These are phyloP conservation scores for Rhizoglyphus robini DNA, from an alignment of 1,140 invertebrate genomes.

Conservation along the genomic window DNA sequence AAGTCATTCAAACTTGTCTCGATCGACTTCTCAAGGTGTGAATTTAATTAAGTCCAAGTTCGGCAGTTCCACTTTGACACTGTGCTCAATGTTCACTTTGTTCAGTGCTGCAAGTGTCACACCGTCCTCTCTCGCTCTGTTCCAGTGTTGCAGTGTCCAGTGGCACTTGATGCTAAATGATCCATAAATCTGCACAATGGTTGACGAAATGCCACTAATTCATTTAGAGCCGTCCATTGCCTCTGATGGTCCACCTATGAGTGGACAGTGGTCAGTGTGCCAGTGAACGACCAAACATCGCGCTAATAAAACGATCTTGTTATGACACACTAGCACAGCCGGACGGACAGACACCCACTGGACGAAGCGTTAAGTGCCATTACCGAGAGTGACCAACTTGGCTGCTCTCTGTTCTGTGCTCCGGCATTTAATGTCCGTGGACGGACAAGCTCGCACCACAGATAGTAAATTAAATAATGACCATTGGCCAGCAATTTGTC, in stretches of 20 bases:
- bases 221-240: not conserved
- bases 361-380: not conserved
- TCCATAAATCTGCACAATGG: slow-evolving; percentile 6
- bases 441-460: too few relatives aligned
- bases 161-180: slow-evolving; percentile 11
- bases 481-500: too few relatives aligned
- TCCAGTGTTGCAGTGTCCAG: not conserved
- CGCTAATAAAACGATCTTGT: not conserved
- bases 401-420: too few relatives aligned
- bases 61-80: too few relatives aligned
- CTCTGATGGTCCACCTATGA: not conserved
- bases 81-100: too few relatives aligned
- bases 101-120: too few relatives aligned
- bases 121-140: too few relatives aligned
- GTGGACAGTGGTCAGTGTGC: not conserved
- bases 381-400: too few relatives aligned
- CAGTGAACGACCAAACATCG: not conserved
- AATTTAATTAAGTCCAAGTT: not conserved
- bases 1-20: too few relatives aligned
- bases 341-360: not conserved
- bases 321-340: not conserved
- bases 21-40: not conserved
- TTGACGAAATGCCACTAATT: slow-evolving; percentile 4
- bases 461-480: too few relatives aligned
- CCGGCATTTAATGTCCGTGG: too few relatives aligned